Conservation (phyloP, 2,888 invertebrate species). For the Meghimatium bilineatum region DNA sequence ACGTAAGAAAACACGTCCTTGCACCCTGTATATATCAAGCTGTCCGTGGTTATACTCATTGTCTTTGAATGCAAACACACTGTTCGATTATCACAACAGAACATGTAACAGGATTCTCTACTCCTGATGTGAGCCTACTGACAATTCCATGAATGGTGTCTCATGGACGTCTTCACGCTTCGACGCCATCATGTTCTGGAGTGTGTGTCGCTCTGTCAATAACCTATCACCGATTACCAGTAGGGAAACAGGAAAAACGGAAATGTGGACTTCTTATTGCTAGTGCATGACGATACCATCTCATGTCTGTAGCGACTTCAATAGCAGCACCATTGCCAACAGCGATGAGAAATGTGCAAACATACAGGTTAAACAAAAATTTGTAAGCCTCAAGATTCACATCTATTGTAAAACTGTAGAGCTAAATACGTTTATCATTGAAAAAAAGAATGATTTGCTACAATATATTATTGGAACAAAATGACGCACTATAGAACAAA, state of each 20-base stretch:
- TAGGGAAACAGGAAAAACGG: neutral
- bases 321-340: neutral
- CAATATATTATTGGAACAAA: too few species aligned
- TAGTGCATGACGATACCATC: neutral
- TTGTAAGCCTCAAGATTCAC: neutral
- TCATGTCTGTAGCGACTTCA: neutral
- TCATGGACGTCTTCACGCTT: neutral
- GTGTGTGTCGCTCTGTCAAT: slow-evolving; percentile 13
- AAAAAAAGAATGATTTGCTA: too few species aligned
- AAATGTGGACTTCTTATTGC: neutral
- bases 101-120: neutral
- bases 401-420: too few species aligned
- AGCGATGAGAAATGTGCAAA: neutral
- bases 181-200: neutral
- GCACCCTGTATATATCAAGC: too few species aligned
- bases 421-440: too few species aligned
- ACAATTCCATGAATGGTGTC: neutral
- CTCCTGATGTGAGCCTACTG: neutral
- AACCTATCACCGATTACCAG: neutral
- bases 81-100: neutral
- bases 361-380: neutral
- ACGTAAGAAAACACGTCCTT: too few species aligned
- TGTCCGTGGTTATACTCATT: too few species aligned
- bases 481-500: too few species aligned
- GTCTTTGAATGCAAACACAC: neutral